phyloP scores from a whole-genome alignment of 2,888 invertebrate genomes.

The Boloria euphrosyne region DNA sequence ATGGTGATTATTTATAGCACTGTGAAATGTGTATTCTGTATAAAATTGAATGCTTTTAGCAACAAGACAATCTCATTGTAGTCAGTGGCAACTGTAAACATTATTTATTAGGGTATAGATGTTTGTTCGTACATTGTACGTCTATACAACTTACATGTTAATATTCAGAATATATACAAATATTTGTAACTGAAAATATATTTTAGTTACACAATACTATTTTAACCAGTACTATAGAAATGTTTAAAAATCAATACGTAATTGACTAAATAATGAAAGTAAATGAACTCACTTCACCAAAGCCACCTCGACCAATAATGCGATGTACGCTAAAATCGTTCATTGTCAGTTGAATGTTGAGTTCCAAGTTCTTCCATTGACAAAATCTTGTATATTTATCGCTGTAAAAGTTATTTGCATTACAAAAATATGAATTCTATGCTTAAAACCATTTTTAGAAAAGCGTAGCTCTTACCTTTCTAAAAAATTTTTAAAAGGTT shows the following conservation, averaged over 20 bases:
- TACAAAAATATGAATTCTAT: neutral
- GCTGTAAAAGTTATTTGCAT: conserved; percentile 76
- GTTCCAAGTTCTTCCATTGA: conserved; percentile 99
- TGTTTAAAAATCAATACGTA: neutral
- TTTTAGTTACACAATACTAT: no score
- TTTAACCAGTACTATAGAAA: no score
- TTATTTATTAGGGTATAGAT: conserved; percentile 33
- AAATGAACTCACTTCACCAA: conserved; percentile 88
- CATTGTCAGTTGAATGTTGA: conserved; percentile 99
- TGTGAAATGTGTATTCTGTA: conserved; percentile 12
- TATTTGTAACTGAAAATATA: neutral
- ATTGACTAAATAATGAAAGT: neutral
- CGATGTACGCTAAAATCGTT: conserved; percentile 99
- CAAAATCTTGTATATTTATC: conserved; percentile 99
- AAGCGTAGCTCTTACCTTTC: conserved; percentile 89
- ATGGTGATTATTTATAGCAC: conserved; percentile 21
- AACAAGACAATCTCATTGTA: conserved; percentile 27
- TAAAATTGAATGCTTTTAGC: conserved; percentile 22
- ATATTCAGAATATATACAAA: no score
- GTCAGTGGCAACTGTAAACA: conserved; percentile 33
- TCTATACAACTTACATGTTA: conserved; percentile 22
- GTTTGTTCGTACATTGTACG: conserved; percentile 32
- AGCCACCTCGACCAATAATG: conserved; percentile 99
- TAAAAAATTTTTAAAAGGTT: conserved; percentile 98
- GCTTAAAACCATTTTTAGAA: neutral